A percentile compares a stretch with the other conserved stretches of the same genome.
phyloP scores from a whole-genome alignment of 2,113 vertebrate species.

The Callipepla californica region DNA sequence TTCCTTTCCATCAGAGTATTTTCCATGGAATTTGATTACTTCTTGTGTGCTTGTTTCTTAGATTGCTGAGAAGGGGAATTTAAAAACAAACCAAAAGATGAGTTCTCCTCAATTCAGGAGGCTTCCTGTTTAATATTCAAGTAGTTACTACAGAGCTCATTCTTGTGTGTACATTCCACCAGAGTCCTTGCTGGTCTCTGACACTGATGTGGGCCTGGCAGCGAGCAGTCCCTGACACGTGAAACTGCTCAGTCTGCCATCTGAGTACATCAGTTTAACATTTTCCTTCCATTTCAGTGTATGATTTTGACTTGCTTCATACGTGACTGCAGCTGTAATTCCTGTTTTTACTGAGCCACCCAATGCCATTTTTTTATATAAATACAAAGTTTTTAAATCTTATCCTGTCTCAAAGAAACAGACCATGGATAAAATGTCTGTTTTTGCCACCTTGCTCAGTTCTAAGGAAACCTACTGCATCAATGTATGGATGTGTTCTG shows the following conservation, averaged over 20 bases:
- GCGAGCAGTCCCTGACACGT: rapidly evolving
- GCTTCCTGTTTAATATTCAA: neutral
- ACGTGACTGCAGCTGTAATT: neutral
- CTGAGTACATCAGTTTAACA: rapidly evolving
- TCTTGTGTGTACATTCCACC: rapidly evolving
- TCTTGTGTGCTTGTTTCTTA: neutral
- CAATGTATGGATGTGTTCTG: neutral
- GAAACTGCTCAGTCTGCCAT: rapidly evolving
- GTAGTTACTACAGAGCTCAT: neutral
- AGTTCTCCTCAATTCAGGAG: neutral
- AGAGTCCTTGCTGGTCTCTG: neutral
- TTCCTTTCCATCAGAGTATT: neutral
- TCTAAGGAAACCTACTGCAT: neutral
- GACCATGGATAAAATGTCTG: neutral
- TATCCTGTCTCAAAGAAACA: neutral
- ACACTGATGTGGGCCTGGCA: neutral
- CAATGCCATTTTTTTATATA: neutral
- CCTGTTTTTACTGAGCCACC: neutral
- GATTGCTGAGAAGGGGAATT: neutral
- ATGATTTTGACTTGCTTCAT: neutral
- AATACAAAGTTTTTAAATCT: neutral
- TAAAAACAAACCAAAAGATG: neutral
- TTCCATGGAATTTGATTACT: neutral
- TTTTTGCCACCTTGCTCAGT: neutral
- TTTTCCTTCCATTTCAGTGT: neutral